phyloP scores from a whole-genome alignment of 1,140 invertebrate genomes.

The Cecropterus lyciades region DNA sequence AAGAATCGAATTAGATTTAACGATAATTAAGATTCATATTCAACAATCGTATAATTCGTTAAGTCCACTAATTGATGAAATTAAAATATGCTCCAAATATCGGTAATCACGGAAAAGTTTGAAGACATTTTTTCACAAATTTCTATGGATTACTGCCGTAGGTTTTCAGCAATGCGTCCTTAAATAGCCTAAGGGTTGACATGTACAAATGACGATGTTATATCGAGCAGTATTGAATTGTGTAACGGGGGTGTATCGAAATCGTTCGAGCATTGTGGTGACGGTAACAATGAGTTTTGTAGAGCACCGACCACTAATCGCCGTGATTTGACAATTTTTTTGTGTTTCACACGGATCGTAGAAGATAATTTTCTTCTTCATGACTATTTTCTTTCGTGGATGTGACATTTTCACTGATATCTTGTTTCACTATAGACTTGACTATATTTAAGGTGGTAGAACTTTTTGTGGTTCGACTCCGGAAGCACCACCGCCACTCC shows the following conservation, averaged over 20 bases:
- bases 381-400: not conserved
- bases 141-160: slow-evolving; percentile 63
- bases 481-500: too few species aligned
- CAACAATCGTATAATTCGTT: not conserved
- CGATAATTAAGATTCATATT: too few species aligned
- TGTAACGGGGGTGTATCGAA: slow-evolving; percentile 51
- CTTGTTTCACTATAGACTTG: too few species aligned
- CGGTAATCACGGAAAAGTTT: not conserved
- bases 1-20: too few species aligned
- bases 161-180: slow-evolving; percentile 48
- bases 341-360: slow-evolving; percentile 38
- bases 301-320: slow-evolving; percentile 75
- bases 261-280: slow-evolving; percentile 66
- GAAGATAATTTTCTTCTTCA: slow-evolving; percentile 37
- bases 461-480: too few species aligned
- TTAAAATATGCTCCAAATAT: not conserved
- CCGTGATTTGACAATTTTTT: slow-evolving; percentile 78
- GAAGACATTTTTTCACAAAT: slow-evolving; percentile 52
- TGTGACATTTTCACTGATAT: slow-evolving; percentile 5
- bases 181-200: slow-evolving; percentile 71
- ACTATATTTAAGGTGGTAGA: too few species aligned
- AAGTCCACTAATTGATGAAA: not conserved
- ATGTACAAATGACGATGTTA: slow-evolving; percentile 61
- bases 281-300: slow-evolving; percentile 68
- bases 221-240: slow-evolving; percentile 65